A percentile compares a stretch with the other conserved stretches of the same genome.
Evolutionary conservation across 2,797 vertebrate genomes (phyloP).

Genomic region (Neomorphus geoffroyi): DNA sequence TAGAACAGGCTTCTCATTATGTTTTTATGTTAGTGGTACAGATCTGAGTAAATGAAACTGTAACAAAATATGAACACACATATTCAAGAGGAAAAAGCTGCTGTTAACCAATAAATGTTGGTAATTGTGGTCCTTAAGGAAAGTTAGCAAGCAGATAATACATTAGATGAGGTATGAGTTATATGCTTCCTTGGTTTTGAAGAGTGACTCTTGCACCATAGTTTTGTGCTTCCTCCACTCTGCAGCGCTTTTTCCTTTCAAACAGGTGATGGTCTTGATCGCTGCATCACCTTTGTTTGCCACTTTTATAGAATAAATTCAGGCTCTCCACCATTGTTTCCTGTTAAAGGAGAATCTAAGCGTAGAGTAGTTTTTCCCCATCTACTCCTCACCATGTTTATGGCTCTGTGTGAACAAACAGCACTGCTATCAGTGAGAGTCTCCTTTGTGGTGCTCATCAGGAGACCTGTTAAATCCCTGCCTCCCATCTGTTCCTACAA

Average conservation of each 20-base stretch:
- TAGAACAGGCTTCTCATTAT: background rate
- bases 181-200: background rate
- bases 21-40: background rate
- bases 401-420: background rate
- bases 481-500: slow-evolving; percentile 19
- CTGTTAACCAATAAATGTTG: background rate
- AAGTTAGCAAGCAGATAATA: background rate
- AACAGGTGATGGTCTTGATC: background rate
- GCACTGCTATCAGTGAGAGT: background rate
- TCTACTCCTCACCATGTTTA: background rate
- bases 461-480: slow-evolving; percentile 8
- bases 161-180: background rate
- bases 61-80: background rate
- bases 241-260: background rate
- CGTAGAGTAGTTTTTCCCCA: background rate
- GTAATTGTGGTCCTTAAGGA: background rate
- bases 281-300: background rate
- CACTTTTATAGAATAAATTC: background rate
- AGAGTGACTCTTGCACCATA: background rate
- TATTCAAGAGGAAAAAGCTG: background rate
- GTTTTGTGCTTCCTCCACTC: background rate
- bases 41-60: background rate
- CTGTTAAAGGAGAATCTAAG: background rate
- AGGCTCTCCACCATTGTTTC: background rate
- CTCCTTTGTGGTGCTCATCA: background rate